phyloP scores from a whole-genome alignment of 2,888 invertebrate species.

The Mimumesa dahlbomi region DNA sequence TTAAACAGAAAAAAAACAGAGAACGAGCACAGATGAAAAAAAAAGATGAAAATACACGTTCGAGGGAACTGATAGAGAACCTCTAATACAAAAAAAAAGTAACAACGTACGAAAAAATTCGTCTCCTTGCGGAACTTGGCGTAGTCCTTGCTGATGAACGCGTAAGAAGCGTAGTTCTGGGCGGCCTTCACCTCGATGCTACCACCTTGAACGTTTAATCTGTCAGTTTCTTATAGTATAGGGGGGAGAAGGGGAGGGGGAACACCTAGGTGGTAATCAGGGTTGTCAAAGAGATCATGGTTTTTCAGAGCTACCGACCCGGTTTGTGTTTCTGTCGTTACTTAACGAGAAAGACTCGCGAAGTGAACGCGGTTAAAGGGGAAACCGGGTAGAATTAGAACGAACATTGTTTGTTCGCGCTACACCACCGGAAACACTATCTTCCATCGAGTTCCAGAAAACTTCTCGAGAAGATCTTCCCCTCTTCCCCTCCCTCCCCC shows the following conservation, averaged over 20 bases:
- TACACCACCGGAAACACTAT: no score
- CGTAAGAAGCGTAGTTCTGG: slow-evolving; percentile 81
- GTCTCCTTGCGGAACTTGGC: slow-evolving; percentile 82
- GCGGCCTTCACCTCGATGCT: slow-evolving; percentile 82
- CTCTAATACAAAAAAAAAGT: background rate
- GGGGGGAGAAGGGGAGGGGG: slow-evolving; percentile 43
- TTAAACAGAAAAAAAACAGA: no score
- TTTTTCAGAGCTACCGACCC: slow-evolving; percentile 26
- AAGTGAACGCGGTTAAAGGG: no score
- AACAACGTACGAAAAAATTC: slow-evolving; percentile 74
- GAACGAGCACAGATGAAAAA: background rate
- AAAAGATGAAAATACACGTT: background rate
- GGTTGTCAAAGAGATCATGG: slow-evolving; percentile 42
- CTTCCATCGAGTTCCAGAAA: no score
- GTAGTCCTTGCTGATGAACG: slow-evolving; percentile 82
- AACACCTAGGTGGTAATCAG: slow-evolving; percentile 55
- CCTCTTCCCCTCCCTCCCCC: no score
- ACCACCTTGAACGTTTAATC: slow-evolving; percentile 79
- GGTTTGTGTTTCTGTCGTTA: slow-evolving; percentile 43
- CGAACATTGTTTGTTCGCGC: no score
- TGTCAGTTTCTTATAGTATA: slow-evolving; percentile 57
- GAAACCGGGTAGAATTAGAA: no score
- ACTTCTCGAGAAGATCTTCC: no score
- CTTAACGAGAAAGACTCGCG: no score
- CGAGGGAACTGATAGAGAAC: no score